Conservation (phyloP, 2,888 invertebrate species). For the Plagodis pulveraria region DNA sequence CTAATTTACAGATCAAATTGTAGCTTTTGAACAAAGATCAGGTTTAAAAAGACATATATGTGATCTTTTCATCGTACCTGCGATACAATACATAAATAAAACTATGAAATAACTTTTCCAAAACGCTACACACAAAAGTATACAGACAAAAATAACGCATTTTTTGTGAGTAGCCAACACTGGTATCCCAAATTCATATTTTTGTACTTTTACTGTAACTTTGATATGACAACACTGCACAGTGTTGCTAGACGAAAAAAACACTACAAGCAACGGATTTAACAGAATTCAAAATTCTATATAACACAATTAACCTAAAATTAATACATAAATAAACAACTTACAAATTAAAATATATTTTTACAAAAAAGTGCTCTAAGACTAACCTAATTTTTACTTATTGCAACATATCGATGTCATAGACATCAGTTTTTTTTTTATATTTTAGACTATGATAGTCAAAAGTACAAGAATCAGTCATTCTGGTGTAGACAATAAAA, state of each 20-base stretch:
- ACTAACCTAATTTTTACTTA: slow-evolving; percentile 59
- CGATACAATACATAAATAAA: slow-evolving; percentile 13
- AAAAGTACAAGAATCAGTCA: slow-evolving; percentile 53
- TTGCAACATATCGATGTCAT: slow-evolving; percentile 70
- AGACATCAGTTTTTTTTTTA: slow-evolving; percentile 54
- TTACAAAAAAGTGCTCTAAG: slow-evolving; percentile 56
- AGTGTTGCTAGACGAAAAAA: slow-evolving; percentile 32
- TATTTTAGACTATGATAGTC: slow-evolving; percentile 42
- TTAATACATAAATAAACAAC: slow-evolving; percentile 55
- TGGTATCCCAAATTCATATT: slow-evolving; percentile 22
- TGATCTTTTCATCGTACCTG: slow-evolving; percentile 33
- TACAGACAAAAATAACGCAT: slow-evolving; percentile 24
- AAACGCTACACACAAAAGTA: slow-evolving; percentile 14
- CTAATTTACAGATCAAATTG: slow-evolving; percentile 34
- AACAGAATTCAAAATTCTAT: slow-evolving; percentile 48
- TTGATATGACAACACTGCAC: slow-evolving; percentile 36
- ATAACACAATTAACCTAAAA: slow-evolving; percentile 47
- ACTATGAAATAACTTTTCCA: slow-evolving; percentile 7
- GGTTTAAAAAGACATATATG: slow-evolving; percentile 35
- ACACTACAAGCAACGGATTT: slow-evolving; percentile 34
- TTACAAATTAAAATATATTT: slow-evolving; percentile 57
- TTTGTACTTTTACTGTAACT: slow-evolving; percentile 45
- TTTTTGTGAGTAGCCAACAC: slow-evolving; percentile 29
- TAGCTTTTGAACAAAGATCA: slow-evolving; percentile 36
- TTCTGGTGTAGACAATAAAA: slow-evolving; percentile 20